Evolutionary conservation across 2,888 invertebrate species (phyloP), one percentile per base, ranked within the genome.

Genomic region (Plebejus melissa): DNA sequence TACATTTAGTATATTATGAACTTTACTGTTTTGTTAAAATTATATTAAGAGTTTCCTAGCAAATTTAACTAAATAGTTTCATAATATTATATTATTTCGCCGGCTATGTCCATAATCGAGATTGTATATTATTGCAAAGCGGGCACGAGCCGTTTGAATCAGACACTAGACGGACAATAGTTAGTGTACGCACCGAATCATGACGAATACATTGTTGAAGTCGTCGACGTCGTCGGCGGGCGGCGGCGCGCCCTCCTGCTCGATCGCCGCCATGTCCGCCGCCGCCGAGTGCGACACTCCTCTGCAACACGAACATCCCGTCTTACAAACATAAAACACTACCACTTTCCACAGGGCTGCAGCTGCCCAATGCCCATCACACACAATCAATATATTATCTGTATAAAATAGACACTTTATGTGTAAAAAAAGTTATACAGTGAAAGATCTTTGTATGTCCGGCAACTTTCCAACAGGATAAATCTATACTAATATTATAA

Each of bases 231-330:
- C 85, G 90, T 89, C 84, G 86, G 80, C 76, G 58, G 82, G 74
- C 38, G 85, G 74, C 69, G 84, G 78, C 79, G 86, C 85, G 82
- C 94, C 95, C 86, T 98, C 97, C 91, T 99, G 99, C 85, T 98
- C 96, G 84, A 99, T 98, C 36, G 95, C 95, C 85, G 97, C 96
- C 98, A 99, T 99, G 88, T 98, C 98, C 76, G 96, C 96, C 76
- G 97, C 86, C 13, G 98, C 98, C 13, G 98, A 98, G 94, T 93
- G 93, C 13, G 91, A 89, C 82, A 91, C 92, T 79, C 91, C 89
- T 60, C 90, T 87, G 81, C 41, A 76, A 36, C 57, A 74, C 16
- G 6, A 54, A 54, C 36, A 54, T 28, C 74, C 1, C 32, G 32
- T 32, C 32, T 4, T 74, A 74, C 11, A n/a, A 41, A 36, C 22